phyloP scores from a whole-genome alignment of 2,888 invertebrate species.

The Galeopsomyia nigrocyanea region DNA sequence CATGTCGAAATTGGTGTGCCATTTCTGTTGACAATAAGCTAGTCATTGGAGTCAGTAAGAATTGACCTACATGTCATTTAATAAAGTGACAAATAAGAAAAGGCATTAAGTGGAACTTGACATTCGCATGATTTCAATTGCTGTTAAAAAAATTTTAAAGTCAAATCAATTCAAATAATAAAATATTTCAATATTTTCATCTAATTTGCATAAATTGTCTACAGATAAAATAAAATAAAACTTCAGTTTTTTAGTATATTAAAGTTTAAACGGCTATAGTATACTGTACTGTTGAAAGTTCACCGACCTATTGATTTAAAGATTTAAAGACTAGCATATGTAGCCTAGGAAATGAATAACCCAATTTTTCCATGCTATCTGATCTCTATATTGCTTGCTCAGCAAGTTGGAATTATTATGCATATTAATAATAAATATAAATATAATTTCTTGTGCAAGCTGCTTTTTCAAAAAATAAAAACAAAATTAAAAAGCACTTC shows the following conservation, averaged over 20 bases:
- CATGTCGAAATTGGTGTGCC: constrained; percentile 28
- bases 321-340: constrained; percentile 1
- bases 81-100: constrained; percentile 37
- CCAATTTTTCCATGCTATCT: too few species aligned
- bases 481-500: neutral
- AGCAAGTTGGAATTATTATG: too few species aligned
- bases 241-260: neutral
- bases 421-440: too few species aligned
- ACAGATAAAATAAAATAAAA: neutral
- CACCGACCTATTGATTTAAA: constrained; percentile 22
- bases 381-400: too few species aligned
- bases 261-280: neutral
- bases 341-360: neutral
- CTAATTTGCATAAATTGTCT: neutral
- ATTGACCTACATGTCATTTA: constrained; percentile 34
- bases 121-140: constrained; percentile 36
- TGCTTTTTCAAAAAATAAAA: neutral
- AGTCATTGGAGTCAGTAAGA: constrained; percentile 24
- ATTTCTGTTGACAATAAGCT: constrained; percentile 33
- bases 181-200: constrained; percentile 8
- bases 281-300: constrained; percentile 9
- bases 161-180: constrained; percentile 30
- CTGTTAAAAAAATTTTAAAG: constrained; percentile 28
- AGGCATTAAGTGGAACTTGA: constrained; percentile 34
- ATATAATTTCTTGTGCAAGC: neutral